Conservation (phyloP, 2,797 vertebrate genomes). For the Poliocrania exsul region DNA sequence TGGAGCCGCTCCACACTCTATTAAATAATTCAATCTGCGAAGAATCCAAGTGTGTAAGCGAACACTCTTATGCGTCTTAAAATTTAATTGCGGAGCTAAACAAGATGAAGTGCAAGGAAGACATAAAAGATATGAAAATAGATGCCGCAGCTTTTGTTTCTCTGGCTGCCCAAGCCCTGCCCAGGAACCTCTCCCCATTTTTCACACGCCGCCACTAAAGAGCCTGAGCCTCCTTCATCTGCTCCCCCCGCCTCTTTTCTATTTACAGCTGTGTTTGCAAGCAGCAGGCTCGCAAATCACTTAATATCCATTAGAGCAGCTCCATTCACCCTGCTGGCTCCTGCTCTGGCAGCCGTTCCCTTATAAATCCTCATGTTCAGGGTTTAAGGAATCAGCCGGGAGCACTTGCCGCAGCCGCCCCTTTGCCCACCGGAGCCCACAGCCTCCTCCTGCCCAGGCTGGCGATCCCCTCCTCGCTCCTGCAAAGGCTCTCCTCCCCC, state of each 20-base stretch:
- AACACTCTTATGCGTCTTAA: conserved; percentile 73
- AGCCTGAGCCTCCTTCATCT: conserved; percentile 23
- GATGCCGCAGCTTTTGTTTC: conserved; percentile 50
- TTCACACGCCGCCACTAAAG: conserved; percentile 30
- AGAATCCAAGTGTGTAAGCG: conserved; percentile 69
- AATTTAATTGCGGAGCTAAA: conserved; percentile 77
- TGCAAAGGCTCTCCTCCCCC: background rate
- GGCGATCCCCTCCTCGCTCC: background rate
- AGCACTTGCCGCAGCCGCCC: background rate
- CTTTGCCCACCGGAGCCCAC: background rate
- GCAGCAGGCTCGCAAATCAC: conserved; percentile 66
- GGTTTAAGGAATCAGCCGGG: background rate
- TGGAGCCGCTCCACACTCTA: conserved; percentile 69
- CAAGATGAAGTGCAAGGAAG: conserved; percentile 67
- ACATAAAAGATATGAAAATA: conserved; percentile 68
- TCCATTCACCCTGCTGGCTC: conserved; percentile 40
- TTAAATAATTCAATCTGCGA: conserved; percentile 76
- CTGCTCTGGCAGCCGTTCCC: background rate
- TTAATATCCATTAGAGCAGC: conserved; percentile 71
- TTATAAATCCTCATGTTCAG: conserved; percentile 31
- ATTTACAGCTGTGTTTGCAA: conserved; percentile 70
- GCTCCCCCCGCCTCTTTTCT: background rate
- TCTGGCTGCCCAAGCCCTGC: background rate
- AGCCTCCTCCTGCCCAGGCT: rapidly evolving
- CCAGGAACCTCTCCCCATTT: conserved; percentile 8